phyloP scores from a whole-genome alignment of 2,797 vertebrate species.

The Jordanella pulchra region DNA sequence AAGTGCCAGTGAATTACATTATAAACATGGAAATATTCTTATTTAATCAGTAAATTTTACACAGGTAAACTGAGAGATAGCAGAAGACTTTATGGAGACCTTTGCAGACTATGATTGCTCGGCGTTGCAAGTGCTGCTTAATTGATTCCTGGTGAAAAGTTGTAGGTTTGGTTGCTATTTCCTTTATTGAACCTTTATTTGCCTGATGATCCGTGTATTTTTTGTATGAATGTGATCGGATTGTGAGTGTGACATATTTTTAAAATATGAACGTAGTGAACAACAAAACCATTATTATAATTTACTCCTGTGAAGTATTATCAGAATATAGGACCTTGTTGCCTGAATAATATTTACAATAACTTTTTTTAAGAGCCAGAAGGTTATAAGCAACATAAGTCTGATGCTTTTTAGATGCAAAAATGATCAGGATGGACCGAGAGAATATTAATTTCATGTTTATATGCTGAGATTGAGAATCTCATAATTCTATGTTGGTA shows the following conservation, averaged over 20 bases:
- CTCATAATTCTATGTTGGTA: not conserved
- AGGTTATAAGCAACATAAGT: not conserved
- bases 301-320: not conserved
- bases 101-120: not conserved
- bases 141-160: not conserved
- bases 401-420: not conserved
- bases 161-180: not conserved
- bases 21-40: not conserved
- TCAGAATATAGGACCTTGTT: not conserved
- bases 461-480: not conserved
- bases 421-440: not conserved
- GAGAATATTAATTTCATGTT: not conserved
- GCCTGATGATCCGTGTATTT: not conserved
- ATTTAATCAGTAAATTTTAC: not conserved
- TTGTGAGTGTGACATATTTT: not conserved
- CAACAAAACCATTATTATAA: not conserved
- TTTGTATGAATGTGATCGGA: not conserved
- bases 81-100: not conserved
- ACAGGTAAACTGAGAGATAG: not conserved
- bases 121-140: no score
- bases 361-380: not conserved
- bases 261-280: not conserved
- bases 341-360: not conserved
- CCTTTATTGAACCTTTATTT: not conserved
- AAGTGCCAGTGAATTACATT: not conserved